Conservation (phyloP, 2,113 vertebrate genomes). For the Acanthochromis polyacanthus region DNA sequence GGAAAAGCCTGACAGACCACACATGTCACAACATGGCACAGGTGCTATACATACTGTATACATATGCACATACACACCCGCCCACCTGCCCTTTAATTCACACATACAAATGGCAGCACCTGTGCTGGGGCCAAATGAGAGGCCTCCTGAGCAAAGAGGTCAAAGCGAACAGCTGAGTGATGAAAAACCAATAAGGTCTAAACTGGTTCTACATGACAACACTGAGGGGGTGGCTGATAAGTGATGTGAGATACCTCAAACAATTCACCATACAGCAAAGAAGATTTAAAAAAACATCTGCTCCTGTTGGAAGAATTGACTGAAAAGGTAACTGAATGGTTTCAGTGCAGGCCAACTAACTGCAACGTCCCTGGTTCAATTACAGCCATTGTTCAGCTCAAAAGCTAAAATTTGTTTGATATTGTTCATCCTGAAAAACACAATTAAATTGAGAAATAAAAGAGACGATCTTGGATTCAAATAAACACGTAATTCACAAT, state of each 20-base stretch:
- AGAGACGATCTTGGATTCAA: not conserved
- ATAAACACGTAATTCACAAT: not conserved
- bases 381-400: not conserved
- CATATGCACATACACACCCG: conserved; percentile 14
- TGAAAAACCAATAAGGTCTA: conserved; percentile 51
- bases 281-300: conserved; percentile 11
- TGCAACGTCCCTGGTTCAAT: not conserved
- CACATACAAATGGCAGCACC: conserved; percentile 54
- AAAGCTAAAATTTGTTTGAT: not conserved
- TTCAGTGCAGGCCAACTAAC: not conserved
- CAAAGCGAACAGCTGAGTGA: conserved; percentile 33
- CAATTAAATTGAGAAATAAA: not conserved
- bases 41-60: conserved; percentile 2
- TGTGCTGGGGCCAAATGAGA: conserved; percentile 41
- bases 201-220: conserved; percentile 41
- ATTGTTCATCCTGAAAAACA: not conserved
- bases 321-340: not conserved
- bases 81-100: conserved; percentile 60
- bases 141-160: conserved; percentile 25
- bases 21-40: conserved; percentile 54
- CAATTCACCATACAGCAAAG: conserved; percentile 20
- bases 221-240: conserved; percentile 28
- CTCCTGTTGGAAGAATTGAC: not conserved
- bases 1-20: conserved; percentile 88
- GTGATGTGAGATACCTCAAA: conserved; percentile 46